Evolutionary conservation across 1,140 invertebrate genomes (phyloP), one percentile per base, ranked within the genome.

Genomic region (Tetranychus cinnabarinus): DNA sequence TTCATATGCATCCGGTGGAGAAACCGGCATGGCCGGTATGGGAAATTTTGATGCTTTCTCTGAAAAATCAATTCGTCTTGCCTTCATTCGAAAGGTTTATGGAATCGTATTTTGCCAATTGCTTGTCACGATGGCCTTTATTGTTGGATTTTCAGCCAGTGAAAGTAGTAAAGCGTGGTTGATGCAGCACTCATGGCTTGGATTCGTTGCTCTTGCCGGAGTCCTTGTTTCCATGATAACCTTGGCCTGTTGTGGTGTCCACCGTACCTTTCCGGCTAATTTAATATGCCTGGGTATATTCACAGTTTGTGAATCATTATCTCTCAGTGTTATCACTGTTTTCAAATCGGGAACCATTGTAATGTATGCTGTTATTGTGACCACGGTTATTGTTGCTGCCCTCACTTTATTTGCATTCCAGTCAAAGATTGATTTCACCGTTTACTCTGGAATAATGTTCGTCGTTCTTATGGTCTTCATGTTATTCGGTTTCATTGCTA

Each of bases 351-450:
- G 62, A 8, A 57, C 68, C 8, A 59, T 66, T 12, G 84, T 90
- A 8, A 69, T 89, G 57, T 74, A 87, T 70, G 88, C 88, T 0
- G 81, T 84, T 34, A 84, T 82, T 8, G 81, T 91, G 57, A 87
- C 84, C 35, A 78, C 82, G 2, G 82, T 79, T 0, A 80, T 47
- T 23, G 42, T 52, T 13, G 35, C 61, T 5, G 50, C 15, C 12
- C 31, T 65, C 56, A 65, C 63, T 8, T 12, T 45, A 10, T 64
- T 62, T 23, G 87, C 90, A n/a, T 83, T 92, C 71, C 90, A 95
- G 74, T 93, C 89, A 2, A 91, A 88, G 70, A 70, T 67, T 68
- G 91, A 96, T 74, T 95, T 96, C 72, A 96, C 90, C 0, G 23
- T 59, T 67, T 68, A 15, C 37, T 58, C 58, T 46, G 85, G 85